A percentile compares a stretch with the other conserved stretches of the same genome.
These are phyloP conservation scores for Lutra lutra DNA, from an alignment of 2,797 vertebrate genomes.

Conservation along the genomic window DNA sequence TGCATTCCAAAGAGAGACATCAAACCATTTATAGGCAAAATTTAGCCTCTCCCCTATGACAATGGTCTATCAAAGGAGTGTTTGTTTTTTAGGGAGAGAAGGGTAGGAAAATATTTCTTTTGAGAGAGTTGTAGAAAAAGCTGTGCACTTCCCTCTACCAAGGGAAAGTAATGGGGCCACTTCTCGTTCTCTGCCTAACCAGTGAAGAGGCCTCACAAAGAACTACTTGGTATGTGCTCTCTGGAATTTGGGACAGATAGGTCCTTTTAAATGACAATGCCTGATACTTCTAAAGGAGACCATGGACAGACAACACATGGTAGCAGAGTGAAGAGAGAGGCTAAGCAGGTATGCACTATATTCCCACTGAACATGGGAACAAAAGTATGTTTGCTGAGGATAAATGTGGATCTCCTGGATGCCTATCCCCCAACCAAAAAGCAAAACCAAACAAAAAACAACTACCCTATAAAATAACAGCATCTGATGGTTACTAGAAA, in stretches of 20 bases:
- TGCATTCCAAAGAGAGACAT: not conserved
- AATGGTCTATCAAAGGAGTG: not conserved
- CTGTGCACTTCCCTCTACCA: not conserved
- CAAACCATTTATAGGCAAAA: not conserved
- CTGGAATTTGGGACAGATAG: not conserved
- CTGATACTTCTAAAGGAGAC: not conserved
- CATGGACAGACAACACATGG: not conserved
- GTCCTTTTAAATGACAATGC: not conserved
- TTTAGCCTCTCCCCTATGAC: not conserved
- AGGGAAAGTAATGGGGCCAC: not conserved
- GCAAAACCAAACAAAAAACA: not conserved
- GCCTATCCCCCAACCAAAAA: not conserved
- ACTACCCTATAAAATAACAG: not conserved
- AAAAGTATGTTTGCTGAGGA: not conserved
- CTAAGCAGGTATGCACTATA: accelerated
- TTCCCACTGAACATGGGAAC: not conserved
- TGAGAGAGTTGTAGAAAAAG: not conserved
- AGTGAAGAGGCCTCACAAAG: not conserved
- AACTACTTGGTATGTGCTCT: not conserved
- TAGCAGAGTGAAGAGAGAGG: not conserved
- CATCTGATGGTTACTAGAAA: not conserved
- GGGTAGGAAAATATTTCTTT: not conserved
- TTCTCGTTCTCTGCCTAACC: not conserved
- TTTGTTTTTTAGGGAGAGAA: not conserved
- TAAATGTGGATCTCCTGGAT: too few species aligned